Evolutionary conservation across 2,888 invertebrate genomes (phyloP).

Genomic region (Listrodromus nycthemerus): DNA sequence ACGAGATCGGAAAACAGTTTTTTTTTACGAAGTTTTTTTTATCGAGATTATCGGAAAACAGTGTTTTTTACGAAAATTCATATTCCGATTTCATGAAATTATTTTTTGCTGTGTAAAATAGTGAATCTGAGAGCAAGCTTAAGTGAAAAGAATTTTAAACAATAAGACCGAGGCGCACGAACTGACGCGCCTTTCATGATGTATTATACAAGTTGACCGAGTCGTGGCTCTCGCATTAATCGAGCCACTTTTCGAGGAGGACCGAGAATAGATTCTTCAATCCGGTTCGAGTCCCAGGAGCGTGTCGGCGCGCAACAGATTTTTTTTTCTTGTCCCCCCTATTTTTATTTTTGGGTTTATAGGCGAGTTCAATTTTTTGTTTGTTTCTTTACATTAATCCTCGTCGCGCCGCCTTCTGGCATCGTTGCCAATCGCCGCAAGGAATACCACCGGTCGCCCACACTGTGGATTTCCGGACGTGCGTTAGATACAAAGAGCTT

Average conservation of each 20-base stretch:
- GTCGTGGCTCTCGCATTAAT: neutral
- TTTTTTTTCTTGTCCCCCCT: neutral
- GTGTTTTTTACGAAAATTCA: too few relatives aligned
- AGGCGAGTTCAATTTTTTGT: too few relatives aligned
- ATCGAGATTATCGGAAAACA: too few relatives aligned
- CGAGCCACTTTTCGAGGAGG: neutral
- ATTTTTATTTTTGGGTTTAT: neutral
- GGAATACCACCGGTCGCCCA: slow-evolving; percentile 8
- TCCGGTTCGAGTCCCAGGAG: neutral
- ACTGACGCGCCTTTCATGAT: neutral
- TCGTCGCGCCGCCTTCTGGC: neutral
- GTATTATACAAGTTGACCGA: slow-evolving; percentile 16
- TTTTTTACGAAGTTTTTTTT: too few relatives aligned
- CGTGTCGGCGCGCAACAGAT: neutral
- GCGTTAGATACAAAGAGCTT: slow-evolving; percentile 10
- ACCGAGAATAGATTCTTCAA: slow-evolving; percentile 6
- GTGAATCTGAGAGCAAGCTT: neutral
- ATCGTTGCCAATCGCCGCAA: neutral
- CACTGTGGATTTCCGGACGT: slow-evolving; percentile 42
- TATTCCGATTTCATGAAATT: too few relatives aligned
- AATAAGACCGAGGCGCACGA: neutral
- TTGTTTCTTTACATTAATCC: neutral
- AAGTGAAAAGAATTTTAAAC: neutral
- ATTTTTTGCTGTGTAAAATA: too few relatives aligned
- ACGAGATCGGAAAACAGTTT: too few relatives aligned